Base-by-base conservation (phyloP, 2,888 invertebrate species). In the Aphrophora alni region DNA sequence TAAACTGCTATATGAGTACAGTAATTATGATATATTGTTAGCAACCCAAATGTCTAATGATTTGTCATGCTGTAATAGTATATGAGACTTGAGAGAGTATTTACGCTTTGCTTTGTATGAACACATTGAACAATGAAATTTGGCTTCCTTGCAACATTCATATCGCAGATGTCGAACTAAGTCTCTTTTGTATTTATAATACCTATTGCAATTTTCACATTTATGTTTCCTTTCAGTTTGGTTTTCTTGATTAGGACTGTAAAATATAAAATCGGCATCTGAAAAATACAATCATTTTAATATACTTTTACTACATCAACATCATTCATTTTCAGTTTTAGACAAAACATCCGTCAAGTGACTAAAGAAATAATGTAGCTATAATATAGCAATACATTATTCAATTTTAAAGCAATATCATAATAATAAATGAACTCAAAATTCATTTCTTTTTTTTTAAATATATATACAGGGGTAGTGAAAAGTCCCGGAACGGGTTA, bases 121-220 rank as follows among this genome's bases (percentile, higher is more conserved):
- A 83, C 89, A 89, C 78, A 88, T 87, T n/a, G 88, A 88, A 85
- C 89, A 89, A 78, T 88, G 87, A 83, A 89, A 89, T 33, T 88
- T 85, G 4, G 87, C 88, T 75, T 87, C 82, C 0, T 86, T 86
- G 44, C 87, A 88, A 83, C 89, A 89, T 83, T 89, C 89, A 85
- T 88, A 88, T 84, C 87, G 87, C 81, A 86, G 87, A 81, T 89
- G 89, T 27, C 87, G 87, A 21, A 84, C 85, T 1, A 89, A 85
- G 79, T 86, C 87, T 69, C 87, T 85, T 81, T 87, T 88, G 83
- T 87, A 85, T 51, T 87, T 87, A 85, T 89, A 89, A n/a, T 82
- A 82, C 83, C 87, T 87, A 8, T 87, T 87, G 83, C 89, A 90
- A 51, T 85, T 87, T 14, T 86, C 85, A 82, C 89, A 89, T 27